Conservation (phyloP, 2,113 vertebrate species). For the Hypanus sabinus region DNA sequence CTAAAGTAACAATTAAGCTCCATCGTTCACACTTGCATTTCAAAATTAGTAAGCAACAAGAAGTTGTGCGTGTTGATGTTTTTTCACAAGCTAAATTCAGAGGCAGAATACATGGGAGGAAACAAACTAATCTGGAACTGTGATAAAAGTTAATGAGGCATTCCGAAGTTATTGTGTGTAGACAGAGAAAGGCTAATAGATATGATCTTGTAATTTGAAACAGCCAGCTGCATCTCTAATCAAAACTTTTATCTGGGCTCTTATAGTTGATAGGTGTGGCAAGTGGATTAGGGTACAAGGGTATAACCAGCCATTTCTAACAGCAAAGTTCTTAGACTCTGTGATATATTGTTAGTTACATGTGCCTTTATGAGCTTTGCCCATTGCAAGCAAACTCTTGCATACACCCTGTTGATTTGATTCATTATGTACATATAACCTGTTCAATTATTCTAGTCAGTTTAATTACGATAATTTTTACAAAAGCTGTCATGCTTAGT, state of each 20-base stretch:
- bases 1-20: neutral
- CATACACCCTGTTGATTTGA: neutral
- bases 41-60: neutral
- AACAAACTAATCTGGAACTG: constrained; percentile 5
- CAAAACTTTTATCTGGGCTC: neutral
- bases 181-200: neutral
- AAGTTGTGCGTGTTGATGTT: neutral
- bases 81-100: neutral
- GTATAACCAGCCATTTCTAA: neutral
- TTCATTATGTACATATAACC: neutral
- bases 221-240: neutral
- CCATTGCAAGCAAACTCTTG: neutral
- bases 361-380: neutral
- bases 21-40: neutral
- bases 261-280: neutral
- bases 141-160: constrained; percentile 24
- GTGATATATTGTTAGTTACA: neutral
- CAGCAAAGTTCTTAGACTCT: no score
- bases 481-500: neutral
- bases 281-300: neutral
- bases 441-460: neutral
- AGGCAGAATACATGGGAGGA: neutral
- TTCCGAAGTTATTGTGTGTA: neutral
- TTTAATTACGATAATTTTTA: neutral
- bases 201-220: neutral